These are phyloP conservation scores for Daphoenositta chrysoptera DNA, from an alignment of 2,113 vertebrate species.

Conservation along the genomic window DNA sequence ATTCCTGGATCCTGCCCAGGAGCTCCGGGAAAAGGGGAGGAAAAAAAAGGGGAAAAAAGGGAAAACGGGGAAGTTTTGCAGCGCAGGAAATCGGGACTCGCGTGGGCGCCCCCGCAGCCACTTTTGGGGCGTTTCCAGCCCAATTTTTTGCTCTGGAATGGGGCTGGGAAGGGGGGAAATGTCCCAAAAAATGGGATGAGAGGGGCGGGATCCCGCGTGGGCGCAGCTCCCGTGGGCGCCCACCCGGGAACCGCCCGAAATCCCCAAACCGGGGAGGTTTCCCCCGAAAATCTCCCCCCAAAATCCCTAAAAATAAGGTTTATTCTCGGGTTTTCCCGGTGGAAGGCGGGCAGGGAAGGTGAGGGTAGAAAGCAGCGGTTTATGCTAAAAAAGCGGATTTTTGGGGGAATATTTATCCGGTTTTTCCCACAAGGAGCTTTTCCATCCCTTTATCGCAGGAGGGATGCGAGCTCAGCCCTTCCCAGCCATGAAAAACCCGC, in stretches of 20 bases:
- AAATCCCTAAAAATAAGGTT: background rate
- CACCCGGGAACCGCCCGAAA: background rate
- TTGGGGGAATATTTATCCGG: background rate
- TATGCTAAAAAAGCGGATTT: background rate
- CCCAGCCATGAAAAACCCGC: background rate
- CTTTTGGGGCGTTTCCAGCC: background rate
- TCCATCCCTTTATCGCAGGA: background rate
- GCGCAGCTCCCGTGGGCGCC: background rate
- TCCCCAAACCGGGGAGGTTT: accelerated
- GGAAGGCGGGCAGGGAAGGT: background rate
- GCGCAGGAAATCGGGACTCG: background rate
- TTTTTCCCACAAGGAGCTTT: background rate
- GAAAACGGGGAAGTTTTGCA: background rate
- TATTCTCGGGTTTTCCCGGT: background rate
- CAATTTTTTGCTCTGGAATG: background rate
- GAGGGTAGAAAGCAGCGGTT: background rate
- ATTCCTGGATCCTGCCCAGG: background rate
- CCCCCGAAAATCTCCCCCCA: background rate
- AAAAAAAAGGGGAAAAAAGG: no score
- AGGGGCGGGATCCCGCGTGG: background rate
- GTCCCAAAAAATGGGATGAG: background rate
- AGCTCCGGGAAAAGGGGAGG: no score
- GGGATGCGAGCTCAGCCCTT: background rate
- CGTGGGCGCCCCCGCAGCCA: background rate
- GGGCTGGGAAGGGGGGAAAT: no score